A percentile compares a stretch with the other conserved stretches of the same genome.
phyloP scores from a whole-genome alignment of 2,888 invertebrate species.

The Drosophila helvetica region DNA sequence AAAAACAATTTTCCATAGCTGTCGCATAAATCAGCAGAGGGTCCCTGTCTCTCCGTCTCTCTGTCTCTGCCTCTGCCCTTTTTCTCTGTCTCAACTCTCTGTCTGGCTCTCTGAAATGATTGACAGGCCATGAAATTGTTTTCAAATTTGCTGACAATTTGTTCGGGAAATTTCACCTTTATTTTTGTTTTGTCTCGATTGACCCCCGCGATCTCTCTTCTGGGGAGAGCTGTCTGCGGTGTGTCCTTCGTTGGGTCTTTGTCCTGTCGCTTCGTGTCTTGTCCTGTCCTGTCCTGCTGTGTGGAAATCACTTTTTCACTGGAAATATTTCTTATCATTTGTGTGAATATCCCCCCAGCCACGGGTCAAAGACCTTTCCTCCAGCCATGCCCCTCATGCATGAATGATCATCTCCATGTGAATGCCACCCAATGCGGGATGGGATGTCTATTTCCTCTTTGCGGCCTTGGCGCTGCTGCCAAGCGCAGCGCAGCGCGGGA shows the following conservation, averaged over 20 bases:
- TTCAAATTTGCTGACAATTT: conserved; percentile 41
- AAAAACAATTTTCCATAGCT: conserved; percentile 33
- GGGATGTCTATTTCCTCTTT: conserved; percentile 59
- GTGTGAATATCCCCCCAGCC: background rate
- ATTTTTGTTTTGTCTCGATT: background rate
- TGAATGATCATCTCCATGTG: conserved; percentile 33
- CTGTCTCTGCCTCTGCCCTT: conserved; percentile 42
- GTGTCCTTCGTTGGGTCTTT: no score
- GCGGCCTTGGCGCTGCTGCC: conserved; percentile 54
- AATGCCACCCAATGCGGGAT: conserved; percentile 35
- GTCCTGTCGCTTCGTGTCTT: conserved; percentile 1
- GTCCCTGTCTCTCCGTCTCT: background rate
- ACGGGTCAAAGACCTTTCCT: conserved; percentile 22
- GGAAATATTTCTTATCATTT: conserved; percentile 4
- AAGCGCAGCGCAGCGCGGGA: conserved; percentile 50
- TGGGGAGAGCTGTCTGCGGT: background rate
- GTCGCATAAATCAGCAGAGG: conserved; percentile 48
- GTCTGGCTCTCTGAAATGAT: conserved; percentile 53
- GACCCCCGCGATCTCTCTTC: background rate
- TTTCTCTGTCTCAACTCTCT: conserved; percentile 29
- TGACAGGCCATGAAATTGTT: conserved; percentile 81
- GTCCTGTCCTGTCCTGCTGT: conserved; percentile 9
- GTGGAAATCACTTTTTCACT: background rate
- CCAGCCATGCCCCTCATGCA: conserved; percentile 6
- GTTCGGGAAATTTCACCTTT: background rate